A percentile compares a stretch with the other conserved stretches of the same genome.
Conservation (phyloP, 2,888 invertebrate genomes). For the Onchidella celtica region DNA sequence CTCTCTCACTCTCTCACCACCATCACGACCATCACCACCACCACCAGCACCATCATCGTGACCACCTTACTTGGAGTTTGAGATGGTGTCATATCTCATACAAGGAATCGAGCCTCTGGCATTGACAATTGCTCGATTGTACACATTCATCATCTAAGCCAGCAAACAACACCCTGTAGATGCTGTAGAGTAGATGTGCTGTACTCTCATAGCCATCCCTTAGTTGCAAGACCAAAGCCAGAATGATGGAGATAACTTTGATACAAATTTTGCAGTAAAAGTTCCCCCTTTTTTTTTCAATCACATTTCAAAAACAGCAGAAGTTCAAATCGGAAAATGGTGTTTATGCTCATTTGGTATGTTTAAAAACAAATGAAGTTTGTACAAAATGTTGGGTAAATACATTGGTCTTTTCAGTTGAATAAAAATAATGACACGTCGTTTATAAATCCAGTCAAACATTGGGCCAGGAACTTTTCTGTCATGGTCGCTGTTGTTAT, state of each 20-base stretch:
- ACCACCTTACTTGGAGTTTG: not conserved
- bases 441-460: too few relatives aligned
- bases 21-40: not conserved
- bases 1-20: conserved; percentile 15
- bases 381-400: too few relatives aligned
- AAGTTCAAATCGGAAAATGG: too few relatives aligned
- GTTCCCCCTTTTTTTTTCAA: not conserved
- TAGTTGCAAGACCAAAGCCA: too few relatives aligned
- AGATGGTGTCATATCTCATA: conserved; percentile 3
- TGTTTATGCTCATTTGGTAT: too few relatives aligned
- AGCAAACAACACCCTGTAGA: not conserved
- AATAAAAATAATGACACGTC: too few relatives aligned
- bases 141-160: conserved; percentile 31
- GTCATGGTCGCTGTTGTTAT: too few relatives aligned
- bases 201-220: conserved; percentile 1
- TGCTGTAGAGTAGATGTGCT: not conserved
- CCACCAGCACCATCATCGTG: not conserved
- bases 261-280: not conserved
- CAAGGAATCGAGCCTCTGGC: conserved; percentile 1
- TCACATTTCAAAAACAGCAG: too few relatives aligned
- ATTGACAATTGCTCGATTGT: conserved; percentile 18
- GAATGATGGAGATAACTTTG: too few relatives aligned
- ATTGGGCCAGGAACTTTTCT: too few relatives aligned
- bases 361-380: too few relatives aligned
- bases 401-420: too few relatives aligned